Base-by-base conservation (phyloP, 2,113 vertebrate genomes). In the Mugil cephalus region DNA sequence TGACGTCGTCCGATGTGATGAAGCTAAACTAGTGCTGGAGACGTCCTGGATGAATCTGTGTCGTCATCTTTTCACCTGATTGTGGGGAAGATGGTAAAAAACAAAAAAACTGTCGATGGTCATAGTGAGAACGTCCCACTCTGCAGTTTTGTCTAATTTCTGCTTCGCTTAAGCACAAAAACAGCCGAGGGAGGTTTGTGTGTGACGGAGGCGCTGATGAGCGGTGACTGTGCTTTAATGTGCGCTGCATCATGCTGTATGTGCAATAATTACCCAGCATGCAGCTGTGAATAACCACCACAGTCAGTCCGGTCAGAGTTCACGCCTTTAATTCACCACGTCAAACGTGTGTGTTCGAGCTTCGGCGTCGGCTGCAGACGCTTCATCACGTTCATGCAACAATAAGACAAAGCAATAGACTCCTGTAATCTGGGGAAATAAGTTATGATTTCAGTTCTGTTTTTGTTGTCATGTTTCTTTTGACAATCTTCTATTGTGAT, bases 401-500 rank as follows among this genome's bases (percentile, higher is more conserved):
- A 50, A 30, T 35, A 30, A 38, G 40, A 51, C 24, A 66, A 63
- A 85, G 80, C 75, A 87, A 77, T 74, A 84, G 56, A 13, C 36
- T 63, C 30, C 60, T 67, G 35, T 48, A 54, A 66, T 63, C 45
- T 40, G 63, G 70, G 73, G 64, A 54, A 69, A 80, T 47, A 56
- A 48, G 52, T 70, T 77, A 58, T 38, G 15, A 58, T 70, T 62
- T 69, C n/a, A 42, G 48, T 38, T 64, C 34, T 46, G 45, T 21
- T 68, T 70, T 63, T 68, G 38, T 47, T 56, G 51, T 13, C 74
- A 75, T 80, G 52, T 42, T 83, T 40, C 71, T 58, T 82, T 74
- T 47, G 60, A 75, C 53, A 70, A 74, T 72, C 35, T 65, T 76
- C 9, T 60, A 77, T 80, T 88, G 68, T 86, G 75, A 80, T 51